phyloP scores from a whole-genome alignment of 1,140 invertebrate species.

The Aphaenogaster floridana region DNA sequence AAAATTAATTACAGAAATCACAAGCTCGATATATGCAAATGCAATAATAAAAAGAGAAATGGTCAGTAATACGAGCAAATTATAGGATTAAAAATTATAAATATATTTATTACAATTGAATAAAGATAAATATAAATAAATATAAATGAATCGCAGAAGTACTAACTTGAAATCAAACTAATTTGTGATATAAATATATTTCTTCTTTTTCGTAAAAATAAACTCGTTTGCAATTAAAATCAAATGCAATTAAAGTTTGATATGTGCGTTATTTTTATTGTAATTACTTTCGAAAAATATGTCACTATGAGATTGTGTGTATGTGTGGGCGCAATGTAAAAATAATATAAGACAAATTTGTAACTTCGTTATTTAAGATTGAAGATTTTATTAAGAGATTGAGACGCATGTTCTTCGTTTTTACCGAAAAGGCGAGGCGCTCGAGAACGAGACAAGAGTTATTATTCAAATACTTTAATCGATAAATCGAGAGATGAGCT shows the following conservation, averaged over 20 bases:
- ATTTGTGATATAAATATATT: not conserved
- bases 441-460: not conserved
- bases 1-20: not conserved
- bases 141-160: not conserved
- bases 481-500: conserved; percentile 39
- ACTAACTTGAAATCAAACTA: not conserved
- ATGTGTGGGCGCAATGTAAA: not conserved
- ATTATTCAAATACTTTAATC: not conserved
- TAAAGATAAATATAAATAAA: too few relatives aligned
- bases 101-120: too few relatives aligned
- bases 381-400: not conserved
- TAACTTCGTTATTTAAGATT: not conserved
- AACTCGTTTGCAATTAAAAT: not conserved
- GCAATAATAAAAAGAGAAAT: too few relatives aligned
- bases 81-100: too few relatives aligned
- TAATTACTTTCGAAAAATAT: not conserved
- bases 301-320: not conserved
- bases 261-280: not conserved
- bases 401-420: not conserved
- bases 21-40: too few relatives aligned
- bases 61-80: too few relatives aligned
- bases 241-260: not conserved
- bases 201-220: not conserved
- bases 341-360: not conserved
- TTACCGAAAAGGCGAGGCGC: not conserved